Evolutionary conservation across 2,113 vertebrate species (phyloP).

Genomic region (Muscicapa adusta): DNA sequence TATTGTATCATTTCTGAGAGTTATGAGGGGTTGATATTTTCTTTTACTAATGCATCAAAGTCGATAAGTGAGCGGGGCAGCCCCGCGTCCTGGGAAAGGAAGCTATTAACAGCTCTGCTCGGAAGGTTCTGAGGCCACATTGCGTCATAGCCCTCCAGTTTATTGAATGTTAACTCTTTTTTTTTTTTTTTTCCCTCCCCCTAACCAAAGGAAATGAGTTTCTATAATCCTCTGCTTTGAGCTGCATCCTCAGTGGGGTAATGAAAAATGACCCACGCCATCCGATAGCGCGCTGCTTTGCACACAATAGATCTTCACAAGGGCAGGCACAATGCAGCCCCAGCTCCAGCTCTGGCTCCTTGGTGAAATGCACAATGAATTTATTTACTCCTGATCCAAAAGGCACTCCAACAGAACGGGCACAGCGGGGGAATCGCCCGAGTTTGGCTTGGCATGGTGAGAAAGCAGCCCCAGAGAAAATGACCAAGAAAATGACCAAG

Average conservation of each 20-base stretch:
- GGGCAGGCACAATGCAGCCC: background rate
- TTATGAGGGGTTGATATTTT: conserved; percentile 68
- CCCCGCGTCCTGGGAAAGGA: conserved; percentile 71
- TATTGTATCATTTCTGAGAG: conserved; percentile 72
- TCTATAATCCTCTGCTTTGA: conserved; percentile 66
- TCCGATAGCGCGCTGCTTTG: conserved; percentile 41
- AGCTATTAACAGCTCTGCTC: conserved; percentile 73
- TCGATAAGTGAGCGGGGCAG: conserved; percentile 48
- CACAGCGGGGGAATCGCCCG: background rate
- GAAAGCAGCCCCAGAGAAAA: conserved; percentile 24
- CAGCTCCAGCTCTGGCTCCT: background rate
- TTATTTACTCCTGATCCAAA: conserved; percentile 52
- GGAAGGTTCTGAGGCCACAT: conserved; percentile 47
- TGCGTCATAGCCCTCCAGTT: conserved; percentile 56
- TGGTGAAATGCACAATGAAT: conserved; percentile 10
- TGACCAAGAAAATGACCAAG: background rate
- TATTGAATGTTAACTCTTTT: conserved; percentile 64
- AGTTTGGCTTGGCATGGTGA: conserved; percentile 28
- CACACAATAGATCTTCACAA: conserved; percentile 62
- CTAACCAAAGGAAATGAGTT: conserved; percentile 71
- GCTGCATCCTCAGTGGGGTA: conserved; percentile 57
- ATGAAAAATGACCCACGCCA: conserved; percentile 62
- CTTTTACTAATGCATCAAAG: conserved; percentile 68
- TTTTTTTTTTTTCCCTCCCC: background rate
- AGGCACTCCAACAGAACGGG: conserved; percentile 30